These are phyloP conservation scores for Rhadinocentrus ornatus DNA, from an alignment of 2,797 vertebrate species.

Conservation along the genomic window DNA sequence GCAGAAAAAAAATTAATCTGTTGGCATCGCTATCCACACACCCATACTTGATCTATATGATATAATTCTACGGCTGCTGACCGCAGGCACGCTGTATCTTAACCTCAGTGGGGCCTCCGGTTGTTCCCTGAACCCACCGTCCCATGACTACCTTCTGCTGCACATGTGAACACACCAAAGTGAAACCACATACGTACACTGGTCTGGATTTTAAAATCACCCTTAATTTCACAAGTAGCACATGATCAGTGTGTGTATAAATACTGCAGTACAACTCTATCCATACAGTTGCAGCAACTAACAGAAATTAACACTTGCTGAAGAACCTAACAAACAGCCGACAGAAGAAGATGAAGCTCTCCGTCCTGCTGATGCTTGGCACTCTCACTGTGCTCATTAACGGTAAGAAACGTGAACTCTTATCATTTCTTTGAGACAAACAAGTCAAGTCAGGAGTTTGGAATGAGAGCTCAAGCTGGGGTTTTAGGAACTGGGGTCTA, in stretches of 20 bases:
- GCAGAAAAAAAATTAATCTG: neutral
- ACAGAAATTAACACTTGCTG: neutral
- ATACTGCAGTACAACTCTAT: slow-evolving; percentile 10
- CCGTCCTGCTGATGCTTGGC: slow-evolving; percentile 55
- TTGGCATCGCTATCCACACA: neutral
- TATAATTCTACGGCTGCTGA: slow-evolving; percentile 13
- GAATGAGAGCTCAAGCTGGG: no score
- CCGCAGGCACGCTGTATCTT: neutral
- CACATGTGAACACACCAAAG: slow-evolving; percentile 61
- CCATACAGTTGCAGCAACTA: neutral
- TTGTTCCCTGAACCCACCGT: slow-evolving; percentile 42
- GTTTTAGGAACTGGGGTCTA: no score
- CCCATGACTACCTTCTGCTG: slow-evolving; percentile 74
- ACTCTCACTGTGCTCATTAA: slow-evolving; percentile 33
- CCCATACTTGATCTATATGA: slow-evolving; percentile 5
- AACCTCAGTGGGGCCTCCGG: slow-evolving; percentile 44
- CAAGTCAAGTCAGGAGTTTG: no score
- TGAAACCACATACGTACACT: slow-evolving; percentile 60
- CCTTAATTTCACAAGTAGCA: slow-evolving; percentile 39
- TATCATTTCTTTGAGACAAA: neutral
- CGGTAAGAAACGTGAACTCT: slow-evolving; percentile 36
- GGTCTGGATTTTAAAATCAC: slow-evolving; percentile 13
- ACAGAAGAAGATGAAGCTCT: slow-evolving; percentile 66
- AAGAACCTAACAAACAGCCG: neutral
- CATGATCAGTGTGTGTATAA: slow-evolving; percentile 66